Evolutionary conservation across 2,888 invertebrate species (phyloP).

Genomic region (Heliconius ethilla): DNA sequence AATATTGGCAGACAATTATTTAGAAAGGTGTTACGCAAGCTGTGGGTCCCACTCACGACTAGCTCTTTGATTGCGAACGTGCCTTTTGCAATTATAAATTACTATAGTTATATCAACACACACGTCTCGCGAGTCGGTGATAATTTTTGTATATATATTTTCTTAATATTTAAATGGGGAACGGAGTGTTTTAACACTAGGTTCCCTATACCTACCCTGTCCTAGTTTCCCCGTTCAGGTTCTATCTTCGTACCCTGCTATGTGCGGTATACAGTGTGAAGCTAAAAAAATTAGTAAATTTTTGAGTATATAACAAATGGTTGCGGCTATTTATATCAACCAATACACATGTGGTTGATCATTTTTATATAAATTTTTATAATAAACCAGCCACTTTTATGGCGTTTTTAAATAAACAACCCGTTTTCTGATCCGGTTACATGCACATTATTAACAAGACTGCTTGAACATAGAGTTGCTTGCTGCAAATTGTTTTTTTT

Average conservation of each 20-base stretch:
- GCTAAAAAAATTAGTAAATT: too few species aligned
- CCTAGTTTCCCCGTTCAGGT: too few species aligned
- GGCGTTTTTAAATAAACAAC: slow-evolving; percentile 23
- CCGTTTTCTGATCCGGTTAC: slow-evolving; percentile 24
- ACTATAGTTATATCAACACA: slow-evolving; percentile 44
- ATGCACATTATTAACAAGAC: slow-evolving; percentile 21
- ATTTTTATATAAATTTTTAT: slow-evolving; percentile 29
- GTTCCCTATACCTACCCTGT: too few species aligned
- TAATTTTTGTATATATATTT: too few species aligned
- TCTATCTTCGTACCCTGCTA: too few species aligned
- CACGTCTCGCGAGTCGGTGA: slow-evolving; percentile 34
- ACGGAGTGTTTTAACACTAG: too few species aligned
- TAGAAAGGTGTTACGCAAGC: slow-evolving; percentile 47
- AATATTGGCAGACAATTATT: slow-evolving; percentile 45
- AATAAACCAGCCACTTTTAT: slow-evolving; percentile 21
- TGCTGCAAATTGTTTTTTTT: not conserved
- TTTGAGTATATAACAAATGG: too few species aligned
- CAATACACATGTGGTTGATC: slow-evolving; percentile 36
- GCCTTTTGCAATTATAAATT: slow-evolving; percentile 51
- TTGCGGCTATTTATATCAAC: too few species aligned
- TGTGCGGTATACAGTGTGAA: too few species aligned
- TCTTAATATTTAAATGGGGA: too few species aligned
- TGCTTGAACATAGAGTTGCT: slow-evolving; percentile 4
- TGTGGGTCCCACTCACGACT: slow-evolving; percentile 44
- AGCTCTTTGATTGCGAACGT: slow-evolving; percentile 43